These are phyloP conservation scores for Catostylus mosaicus DNA, from an alignment of 30 jellyfish, hydroid and myxozoan genomes.

Conservation along the genomic window DNA sequence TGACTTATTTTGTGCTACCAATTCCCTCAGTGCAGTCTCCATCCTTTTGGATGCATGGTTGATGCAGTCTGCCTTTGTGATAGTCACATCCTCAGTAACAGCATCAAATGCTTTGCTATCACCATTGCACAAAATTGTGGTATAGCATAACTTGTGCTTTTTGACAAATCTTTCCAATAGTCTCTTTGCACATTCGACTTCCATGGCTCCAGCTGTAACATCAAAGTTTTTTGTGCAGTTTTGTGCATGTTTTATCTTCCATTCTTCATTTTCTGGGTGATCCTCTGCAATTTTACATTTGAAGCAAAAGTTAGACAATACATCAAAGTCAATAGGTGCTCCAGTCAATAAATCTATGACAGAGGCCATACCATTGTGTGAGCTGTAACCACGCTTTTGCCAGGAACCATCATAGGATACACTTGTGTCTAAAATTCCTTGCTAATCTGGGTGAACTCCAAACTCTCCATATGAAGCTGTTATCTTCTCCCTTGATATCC, in stretches of 20 bases:
- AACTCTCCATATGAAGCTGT: neutral
- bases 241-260: conserved; percentile 20
- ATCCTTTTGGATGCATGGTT: conserved; percentile 24
- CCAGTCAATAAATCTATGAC: conserved; percentile 61
- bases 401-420: conserved; percentile 65
- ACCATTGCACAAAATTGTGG: too few species aligned
- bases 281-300: conserved; percentile 28
- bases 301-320: conserved; percentile 28
- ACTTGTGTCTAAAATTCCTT: conserved; percentile 18
- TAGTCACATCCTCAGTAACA: neutral
- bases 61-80: too few species aligned
- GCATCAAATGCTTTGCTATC: conserved; percentile 46
- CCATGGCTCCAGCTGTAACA: conserved; percentile 36
- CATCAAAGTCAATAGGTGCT: conserved; percentile 28
- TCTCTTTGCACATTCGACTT: neutral
- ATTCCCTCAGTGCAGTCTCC: conserved; percentile 24
- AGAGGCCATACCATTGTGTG: conserved; percentile 22
- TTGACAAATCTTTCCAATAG: neutral
- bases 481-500: neutral
- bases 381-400: conserved; percentile 12
- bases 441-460: conserved; percentile 22
- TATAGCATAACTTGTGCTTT: too few species aligned
- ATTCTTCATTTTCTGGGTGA: neutral
- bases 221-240: neutral
- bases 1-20: conserved; percentile 23